These are phyloP conservation scores for Hydraecia micacea DNA, from an alignment of 2,888 invertebrate genomes.

Conservation along the genomic window DNA sequence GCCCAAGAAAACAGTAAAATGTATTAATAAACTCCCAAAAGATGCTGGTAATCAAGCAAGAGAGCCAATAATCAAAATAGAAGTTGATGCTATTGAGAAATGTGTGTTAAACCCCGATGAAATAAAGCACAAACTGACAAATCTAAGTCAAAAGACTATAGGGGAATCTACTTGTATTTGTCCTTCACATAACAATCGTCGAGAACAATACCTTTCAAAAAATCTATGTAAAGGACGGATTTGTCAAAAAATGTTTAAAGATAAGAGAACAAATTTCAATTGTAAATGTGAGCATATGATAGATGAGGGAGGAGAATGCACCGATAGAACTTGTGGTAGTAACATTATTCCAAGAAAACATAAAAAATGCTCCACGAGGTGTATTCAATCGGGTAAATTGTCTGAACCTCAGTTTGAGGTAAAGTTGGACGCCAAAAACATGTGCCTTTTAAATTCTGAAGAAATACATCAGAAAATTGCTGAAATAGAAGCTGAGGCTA, in stretches of 20 bases:
- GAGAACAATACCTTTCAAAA: constrained; percentile 8
- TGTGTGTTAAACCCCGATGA: constrained; percentile 67
- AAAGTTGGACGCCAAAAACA: constrained; percentile 69
- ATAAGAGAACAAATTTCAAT: constrained; percentile 60
- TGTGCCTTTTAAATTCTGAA: constrained; percentile 73
- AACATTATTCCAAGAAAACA: background rate
- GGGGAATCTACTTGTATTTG: constrained; percentile 52
- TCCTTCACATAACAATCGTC: constrained; percentile 55
- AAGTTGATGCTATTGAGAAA: constrained; percentile 68
- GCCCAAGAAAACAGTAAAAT: background rate
- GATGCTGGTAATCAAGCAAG: constrained; percentile 41
- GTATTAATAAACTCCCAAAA: constrained; percentile 7
- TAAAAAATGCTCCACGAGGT: constrained; percentile 5
- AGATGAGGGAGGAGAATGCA: constrained; percentile 62
- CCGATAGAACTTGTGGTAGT: constrained; percentile 66
- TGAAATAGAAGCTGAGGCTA: constrained; percentile 37
- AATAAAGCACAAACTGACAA: constrained; percentile 65
- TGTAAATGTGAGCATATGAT: constrained; percentile 62
- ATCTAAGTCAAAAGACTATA: constrained; percentile 11
- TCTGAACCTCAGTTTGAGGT: constrained; percentile 64
- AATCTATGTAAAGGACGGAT: constrained; percentile 33
- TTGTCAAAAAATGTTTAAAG: constrained; percentile 41
- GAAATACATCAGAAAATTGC: constrained; percentile 69
- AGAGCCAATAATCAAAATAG: constrained; percentile 69
- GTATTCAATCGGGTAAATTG: background rate